Conservation (phyloP, 1,140 invertebrate genomes). For the Apocrypta bakeri region DNA sequence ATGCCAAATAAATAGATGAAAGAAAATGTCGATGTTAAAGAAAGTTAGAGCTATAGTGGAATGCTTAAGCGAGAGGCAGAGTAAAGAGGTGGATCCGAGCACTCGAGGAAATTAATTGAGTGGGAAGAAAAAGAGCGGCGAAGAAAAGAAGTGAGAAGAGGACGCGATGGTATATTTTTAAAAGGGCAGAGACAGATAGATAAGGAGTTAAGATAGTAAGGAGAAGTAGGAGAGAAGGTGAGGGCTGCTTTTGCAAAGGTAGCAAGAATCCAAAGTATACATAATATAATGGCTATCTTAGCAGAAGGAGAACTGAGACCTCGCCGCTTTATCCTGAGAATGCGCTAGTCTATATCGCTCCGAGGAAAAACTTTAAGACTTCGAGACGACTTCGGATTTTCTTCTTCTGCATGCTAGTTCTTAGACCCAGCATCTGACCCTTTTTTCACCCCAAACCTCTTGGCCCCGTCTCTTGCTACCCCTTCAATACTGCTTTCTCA, state of each 20-base stretch:
- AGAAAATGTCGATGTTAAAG: slow-evolving; percentile 36
- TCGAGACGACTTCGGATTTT: slow-evolving; percentile 29
- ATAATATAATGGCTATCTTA: slow-evolving; percentile 56
- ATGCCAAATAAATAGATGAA: neutral
- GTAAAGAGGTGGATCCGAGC: neutral
- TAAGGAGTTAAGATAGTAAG: neutral
- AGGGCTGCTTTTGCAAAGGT: slow-evolving; percentile 25
- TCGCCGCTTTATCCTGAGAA: slow-evolving; percentile 40
- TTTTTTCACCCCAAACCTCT: too few species aligned
- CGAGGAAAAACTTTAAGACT: slow-evolving; percentile 42
- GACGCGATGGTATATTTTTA: slow-evolving; percentile 8
- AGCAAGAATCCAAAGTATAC: slow-evolving; percentile 57
- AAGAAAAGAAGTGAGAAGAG: neutral
- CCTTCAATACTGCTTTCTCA: neutral
- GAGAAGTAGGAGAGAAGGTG: neutral
- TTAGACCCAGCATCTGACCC: too few species aligned
- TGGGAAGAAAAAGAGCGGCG: neutral
- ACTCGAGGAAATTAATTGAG: slow-evolving; percentile 27
- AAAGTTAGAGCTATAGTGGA: too few species aligned
- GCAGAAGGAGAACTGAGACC: slow-evolving; percentile 36
- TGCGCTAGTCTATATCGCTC: slow-evolving; percentile 37
- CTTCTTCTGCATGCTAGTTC: slow-evolving; percentile 13
- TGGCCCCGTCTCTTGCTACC: too few species aligned
- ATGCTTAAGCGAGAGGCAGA: neutral
- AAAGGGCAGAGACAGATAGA: slow-evolving; percentile 3